phyloP scores from a whole-genome alignment of 2,888 invertebrate genomes.

The Chalcis sispes region DNA sequence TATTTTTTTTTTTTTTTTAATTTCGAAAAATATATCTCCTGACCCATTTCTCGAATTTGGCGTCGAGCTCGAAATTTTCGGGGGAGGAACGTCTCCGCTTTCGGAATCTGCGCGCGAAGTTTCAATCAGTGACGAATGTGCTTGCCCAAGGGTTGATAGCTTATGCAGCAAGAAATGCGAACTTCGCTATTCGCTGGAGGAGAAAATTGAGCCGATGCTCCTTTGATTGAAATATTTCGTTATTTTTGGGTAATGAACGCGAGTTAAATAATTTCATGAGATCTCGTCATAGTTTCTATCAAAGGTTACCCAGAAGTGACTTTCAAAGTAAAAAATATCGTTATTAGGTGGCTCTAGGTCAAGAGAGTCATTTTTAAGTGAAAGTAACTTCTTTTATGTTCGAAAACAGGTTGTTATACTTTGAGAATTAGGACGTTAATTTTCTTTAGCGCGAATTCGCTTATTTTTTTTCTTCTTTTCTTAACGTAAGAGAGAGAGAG shows the following conservation, averaged over 20 bases:
- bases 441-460: neutral
- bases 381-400: slow-evolving; percentile 22
- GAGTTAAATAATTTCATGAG: neutral
- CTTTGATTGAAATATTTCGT: neutral
- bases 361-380: neutral
- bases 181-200: neutral
- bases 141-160: slow-evolving; percentile 28
- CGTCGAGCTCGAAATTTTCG: slow-evolving; percentile 31
- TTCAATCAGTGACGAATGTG: slow-evolving; percentile 14
- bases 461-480: neutral
- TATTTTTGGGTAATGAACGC: slow-evolving; percentile 11
- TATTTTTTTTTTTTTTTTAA: neutral
- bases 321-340: slow-evolving; percentile 1
- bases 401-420: neutral
- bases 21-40: slow-evolving; percentile 61
- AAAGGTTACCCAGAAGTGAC: neutral
- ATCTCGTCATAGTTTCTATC: neutral
- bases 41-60: slow-evolving; percentile 70
- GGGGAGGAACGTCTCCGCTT: neutral
- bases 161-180: slow-evolving; percentile 1
- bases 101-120: neutral
- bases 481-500: slow-evolving; percentile 11
- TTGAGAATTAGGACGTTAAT: neutral
- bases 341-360: neutral
- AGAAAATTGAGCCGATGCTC: neutral